Base-by-base conservation (phyloP, 2,113 vertebrate genomes). In the Haplotaxodon microlepis region DNA sequence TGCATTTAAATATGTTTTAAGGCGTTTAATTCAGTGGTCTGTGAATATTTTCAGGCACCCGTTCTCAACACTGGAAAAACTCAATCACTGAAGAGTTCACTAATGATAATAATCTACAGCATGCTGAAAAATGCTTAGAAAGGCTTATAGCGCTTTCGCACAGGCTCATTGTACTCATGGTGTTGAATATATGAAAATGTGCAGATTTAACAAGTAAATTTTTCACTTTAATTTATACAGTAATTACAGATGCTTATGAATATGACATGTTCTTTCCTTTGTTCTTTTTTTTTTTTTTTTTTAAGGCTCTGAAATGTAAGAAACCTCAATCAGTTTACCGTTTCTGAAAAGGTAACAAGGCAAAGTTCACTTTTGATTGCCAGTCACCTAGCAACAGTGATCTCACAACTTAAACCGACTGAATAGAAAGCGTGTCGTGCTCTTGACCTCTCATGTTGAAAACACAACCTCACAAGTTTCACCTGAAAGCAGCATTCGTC, bases 1-100 rank as follows among this genome's bases (percentile, higher is more conserved):
- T 53, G 71, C 84, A 90, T 92, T 86, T 90, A 81, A 87, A 87
- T 90, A 19, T 85, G 57, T 63, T 86, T 90, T 86, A 79, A 84
- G 63, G 66, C 53, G 21, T 83, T 84, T 86, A 80, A 86, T 53
- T 78, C 17, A 76, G n/a, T 73, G 42, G 76, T 16, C n/a, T 78
- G 76, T 57, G 63, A 59, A 69, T 53, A 31, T 83, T 86, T 87
- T 50, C 17, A 78, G 45, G 73, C 45, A 12, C 17, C 73, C 16
- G 7, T 50, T 78, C 73, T 21, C 63, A 21, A 21, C 36, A 14
- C 63, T 78, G 73, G 73, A 51, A 78, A 78, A 78, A 78, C 45
- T 56, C 11, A 82, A 88, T 86, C 50, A 53, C 45, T 59, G 21
- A 69, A 16, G 63, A 82, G 34, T 14, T 86, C 42, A 38, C 40